Evolutionary conservation across 2,797 vertebrate genomes (phyloP).

Genomic region (Numenius phaeopus): DNA sequence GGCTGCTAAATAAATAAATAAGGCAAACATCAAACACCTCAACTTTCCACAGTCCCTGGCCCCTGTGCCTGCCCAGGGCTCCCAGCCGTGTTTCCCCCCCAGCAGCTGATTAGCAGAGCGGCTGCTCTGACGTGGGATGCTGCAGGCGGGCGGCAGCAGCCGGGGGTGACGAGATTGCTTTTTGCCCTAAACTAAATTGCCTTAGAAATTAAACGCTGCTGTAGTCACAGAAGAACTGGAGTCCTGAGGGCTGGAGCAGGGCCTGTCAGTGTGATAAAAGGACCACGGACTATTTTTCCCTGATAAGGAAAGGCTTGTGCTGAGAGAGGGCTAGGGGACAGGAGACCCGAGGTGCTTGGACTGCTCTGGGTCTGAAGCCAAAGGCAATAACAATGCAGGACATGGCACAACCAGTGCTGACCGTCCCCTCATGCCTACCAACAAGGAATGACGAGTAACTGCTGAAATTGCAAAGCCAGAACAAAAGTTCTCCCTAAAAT

Average conservation of each 20-base stretch:
- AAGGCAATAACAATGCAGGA: background rate
- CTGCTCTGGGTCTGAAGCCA: background rate
- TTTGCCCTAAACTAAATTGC: background rate
- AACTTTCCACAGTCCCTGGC: background rate
- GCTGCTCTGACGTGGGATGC: background rate
- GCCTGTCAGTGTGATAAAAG: background rate
- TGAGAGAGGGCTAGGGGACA: background rate
- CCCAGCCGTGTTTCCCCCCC: background rate
- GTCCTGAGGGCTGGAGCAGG: background rate
- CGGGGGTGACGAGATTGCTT: background rate
- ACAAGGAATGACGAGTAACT: background rate
- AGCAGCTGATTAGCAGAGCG: background rate
- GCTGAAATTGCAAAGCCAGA: background rate
- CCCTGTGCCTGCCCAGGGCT: background rate
- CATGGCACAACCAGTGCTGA: rapidly evolving
- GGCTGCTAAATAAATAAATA: conserved; percentile 33
- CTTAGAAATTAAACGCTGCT: background rate
- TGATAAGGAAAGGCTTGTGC: background rate
- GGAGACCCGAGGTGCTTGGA: background rate
- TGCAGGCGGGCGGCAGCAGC: background rate
- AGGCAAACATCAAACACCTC: conserved; percentile 49
- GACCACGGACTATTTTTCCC: background rate
- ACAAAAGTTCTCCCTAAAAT: background rate
- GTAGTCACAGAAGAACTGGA: background rate
- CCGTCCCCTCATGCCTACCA: rapidly evolving